These are phyloP conservation scores for Drosophila monieri DNA, from an alignment of 2,888 invertebrate species.

Conservation along the genomic window DNA sequence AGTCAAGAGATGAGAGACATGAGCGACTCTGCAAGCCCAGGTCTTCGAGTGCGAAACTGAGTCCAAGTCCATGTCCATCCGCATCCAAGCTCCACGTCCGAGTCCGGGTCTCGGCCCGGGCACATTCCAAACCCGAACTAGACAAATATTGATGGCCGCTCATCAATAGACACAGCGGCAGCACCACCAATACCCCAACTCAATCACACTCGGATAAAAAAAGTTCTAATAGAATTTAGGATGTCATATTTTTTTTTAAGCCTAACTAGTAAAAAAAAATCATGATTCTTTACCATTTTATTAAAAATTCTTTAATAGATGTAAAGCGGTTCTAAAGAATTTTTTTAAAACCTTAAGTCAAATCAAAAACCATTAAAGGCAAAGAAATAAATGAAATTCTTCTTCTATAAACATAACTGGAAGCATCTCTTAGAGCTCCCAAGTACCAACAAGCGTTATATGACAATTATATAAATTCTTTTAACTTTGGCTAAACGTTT, in stretches of 20 bases:
- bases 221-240: slow-evolving; percentile 15
- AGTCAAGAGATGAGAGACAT: slow-evolving; percentile 39
- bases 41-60: slow-evolving; percentile 36
- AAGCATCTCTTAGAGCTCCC: too few species aligned
- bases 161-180: slow-evolving; percentile 73
- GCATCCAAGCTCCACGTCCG: slow-evolving; percentile 17
- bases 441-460: too few species aligned
- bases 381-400: too few species aligned
- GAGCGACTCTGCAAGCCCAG: slow-evolving; percentile 10
- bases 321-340: too few species aligned
- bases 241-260: too few species aligned
- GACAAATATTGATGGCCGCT: slow-evolving; percentile 81
- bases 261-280: too few species aligned
- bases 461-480: not conserved
- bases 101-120: slow-evolving; percentile 62
- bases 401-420: too few species aligned
- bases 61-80: slow-evolving; percentile 56
- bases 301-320: too few species aligned
- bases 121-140: slow-evolving; percentile 76
- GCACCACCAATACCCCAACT: slow-evolving; percentile 43
- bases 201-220: slow-evolving; percentile 58
- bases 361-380: too few species aligned
- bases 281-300: too few species aligned
- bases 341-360: too few species aligned
- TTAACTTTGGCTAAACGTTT: not conserved